Conservation (phyloP, 2,113 vertebrate species). For the Podarcis raffonei region DNA sequence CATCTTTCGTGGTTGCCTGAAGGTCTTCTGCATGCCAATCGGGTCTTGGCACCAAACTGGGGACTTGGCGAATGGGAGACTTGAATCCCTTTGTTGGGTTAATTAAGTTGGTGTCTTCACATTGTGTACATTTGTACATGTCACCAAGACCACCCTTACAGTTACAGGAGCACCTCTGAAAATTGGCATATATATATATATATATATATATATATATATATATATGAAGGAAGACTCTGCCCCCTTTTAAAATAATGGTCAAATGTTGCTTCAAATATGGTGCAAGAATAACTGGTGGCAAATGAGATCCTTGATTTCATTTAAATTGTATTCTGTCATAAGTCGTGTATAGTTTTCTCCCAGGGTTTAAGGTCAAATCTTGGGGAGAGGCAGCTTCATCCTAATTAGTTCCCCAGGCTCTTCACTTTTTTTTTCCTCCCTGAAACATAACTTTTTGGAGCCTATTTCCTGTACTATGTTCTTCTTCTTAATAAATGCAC, state of each 20-base stretch:
- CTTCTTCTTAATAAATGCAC: slow-evolving; percentile 63
- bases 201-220: accelerated
- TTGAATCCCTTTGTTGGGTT: slow-evolving; percentile 11
- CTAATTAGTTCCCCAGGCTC: slow-evolving; percentile 63
- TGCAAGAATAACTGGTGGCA: neutral
- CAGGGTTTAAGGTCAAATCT: slow-evolving; percentile 56
- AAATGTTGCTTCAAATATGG: slow-evolving; percentile 7
- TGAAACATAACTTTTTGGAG: slow-evolving; percentile 39
- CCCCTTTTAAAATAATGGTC: neutral
- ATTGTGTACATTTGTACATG: slow-evolving; percentile 24
- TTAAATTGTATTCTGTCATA: slow-evolving; percentile 48
- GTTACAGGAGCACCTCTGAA: neutral
- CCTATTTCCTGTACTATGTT: slow-evolving; percentile 63
- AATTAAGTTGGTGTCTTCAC: slow-evolving; percentile 34
- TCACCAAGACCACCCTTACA: slow-evolving; percentile 18
- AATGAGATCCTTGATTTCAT: slow-evolving; percentile 21
- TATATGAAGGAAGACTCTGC: too few species aligned
- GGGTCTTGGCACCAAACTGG: neutral
- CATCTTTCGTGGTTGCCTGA: slow-evolving; percentile 24
- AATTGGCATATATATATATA: neutral
- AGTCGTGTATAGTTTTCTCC: slow-evolving; percentile 52
- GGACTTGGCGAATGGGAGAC: slow-evolving; percentile 7
- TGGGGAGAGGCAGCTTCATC: slow-evolving; percentile 60
- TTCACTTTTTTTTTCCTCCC: slow-evolving; percentile 25
- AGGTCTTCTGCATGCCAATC: neutral